These are phyloP conservation scores for Actinia equina DNA, from an alignment of 64 coral and sea anemone species.

Conservation along the genomic window DNA sequence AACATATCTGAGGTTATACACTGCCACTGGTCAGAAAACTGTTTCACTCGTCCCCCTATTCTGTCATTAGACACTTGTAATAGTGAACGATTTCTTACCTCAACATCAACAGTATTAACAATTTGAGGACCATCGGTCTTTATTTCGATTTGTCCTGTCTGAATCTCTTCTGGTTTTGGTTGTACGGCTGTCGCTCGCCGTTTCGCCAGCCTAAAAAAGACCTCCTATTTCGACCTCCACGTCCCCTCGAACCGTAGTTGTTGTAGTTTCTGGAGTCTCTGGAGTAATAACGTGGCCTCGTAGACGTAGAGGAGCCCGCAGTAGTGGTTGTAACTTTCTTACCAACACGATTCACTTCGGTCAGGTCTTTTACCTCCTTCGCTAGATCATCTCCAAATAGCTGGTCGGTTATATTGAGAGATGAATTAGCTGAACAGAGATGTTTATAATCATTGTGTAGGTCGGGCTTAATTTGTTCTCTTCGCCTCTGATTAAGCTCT, in stretches of 20 bases:
- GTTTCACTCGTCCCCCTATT: constrained; percentile 41
- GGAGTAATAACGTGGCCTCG: constrained; percentile 6
- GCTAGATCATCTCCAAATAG: constrained; percentile 20
- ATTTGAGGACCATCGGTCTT: background rate
- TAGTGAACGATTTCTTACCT: constrained; percentile 30
- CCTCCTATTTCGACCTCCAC: constrained; percentile 3
- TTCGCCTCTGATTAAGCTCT: constrained; percentile 33
- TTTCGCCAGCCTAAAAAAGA: constrained; percentile 17
- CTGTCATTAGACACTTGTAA: constrained; percentile 29
- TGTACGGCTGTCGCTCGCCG: background rate
- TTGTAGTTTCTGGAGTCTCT: background rate
- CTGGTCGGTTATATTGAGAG: constrained; percentile 23
- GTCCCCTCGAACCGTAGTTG: constrained; percentile 30
- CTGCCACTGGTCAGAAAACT: constrained; percentile 27
- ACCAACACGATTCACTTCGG: constrained; percentile 31
- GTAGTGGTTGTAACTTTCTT: constrained; percentile 31
- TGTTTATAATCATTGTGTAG: constrained; percentile 24
- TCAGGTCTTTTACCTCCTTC: constrained; percentile 41
- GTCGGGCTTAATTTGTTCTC: constrained; percentile 41
- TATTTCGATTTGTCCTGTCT: background rate
- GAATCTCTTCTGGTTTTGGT: constrained; percentile 23
- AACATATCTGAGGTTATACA: constrained; percentile 14
- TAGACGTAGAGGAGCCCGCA: background rate
- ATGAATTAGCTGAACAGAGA: constrained; percentile 15
- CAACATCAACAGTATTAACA: constrained; percentile 14